These are phyloP conservation scores for Metellina segmentata DNA, from an alignment of 2,888 invertebrate species.

Conservation along the genomic window DNA sequence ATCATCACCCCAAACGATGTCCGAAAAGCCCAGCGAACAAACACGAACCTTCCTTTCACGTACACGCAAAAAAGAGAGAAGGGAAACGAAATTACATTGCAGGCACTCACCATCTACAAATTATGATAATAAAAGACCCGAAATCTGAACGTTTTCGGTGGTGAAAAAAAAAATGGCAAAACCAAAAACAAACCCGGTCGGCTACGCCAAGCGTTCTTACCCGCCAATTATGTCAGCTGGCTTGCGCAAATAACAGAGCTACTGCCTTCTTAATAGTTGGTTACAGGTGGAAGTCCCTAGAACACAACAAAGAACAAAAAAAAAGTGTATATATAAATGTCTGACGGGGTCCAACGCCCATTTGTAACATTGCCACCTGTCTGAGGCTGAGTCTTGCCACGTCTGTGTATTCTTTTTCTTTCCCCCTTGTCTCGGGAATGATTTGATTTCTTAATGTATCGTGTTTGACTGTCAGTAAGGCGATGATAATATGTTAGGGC, in stretches of 20 bases:
- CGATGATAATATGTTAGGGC: slow-evolving; percentile 28
- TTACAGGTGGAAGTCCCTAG: slow-evolving; percentile 28
- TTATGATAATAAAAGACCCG: slow-evolving; percentile 71
- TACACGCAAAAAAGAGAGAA: slow-evolving; percentile 4
- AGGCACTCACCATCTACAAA: slow-evolving; percentile 54
- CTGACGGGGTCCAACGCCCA: slow-evolving; percentile 61
- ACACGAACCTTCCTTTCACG: background rate
- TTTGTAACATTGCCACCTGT: slow-evolving; percentile 66
- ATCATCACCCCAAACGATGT: background rate
- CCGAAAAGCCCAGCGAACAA: background rate
- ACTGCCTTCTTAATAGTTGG: slow-evolving; percentile 69
- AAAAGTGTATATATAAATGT: slow-evolving; percentile 32
- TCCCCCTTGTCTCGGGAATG: slow-evolving; percentile 15
- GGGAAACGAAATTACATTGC: background rate
- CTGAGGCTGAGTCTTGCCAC: background rate
- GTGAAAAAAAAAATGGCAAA: slow-evolving; percentile 17
- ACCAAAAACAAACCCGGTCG: slow-evolving; percentile 52
- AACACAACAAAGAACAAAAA: slow-evolving; percentile 39
- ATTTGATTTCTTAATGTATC: slow-evolving; percentile 74
- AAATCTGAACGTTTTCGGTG: background rate
- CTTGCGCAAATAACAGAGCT: slow-evolving; percentile 74
- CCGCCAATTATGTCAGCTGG: slow-evolving; percentile 67
- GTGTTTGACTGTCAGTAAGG: slow-evolving; percentile 43
- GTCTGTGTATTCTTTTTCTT: background rate
- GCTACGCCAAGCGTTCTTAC: slow-evolving; percentile 11